phyloP scores from a whole-genome alignment of 2,888 invertebrate species.

The Pyralis farinalis region DNA sequence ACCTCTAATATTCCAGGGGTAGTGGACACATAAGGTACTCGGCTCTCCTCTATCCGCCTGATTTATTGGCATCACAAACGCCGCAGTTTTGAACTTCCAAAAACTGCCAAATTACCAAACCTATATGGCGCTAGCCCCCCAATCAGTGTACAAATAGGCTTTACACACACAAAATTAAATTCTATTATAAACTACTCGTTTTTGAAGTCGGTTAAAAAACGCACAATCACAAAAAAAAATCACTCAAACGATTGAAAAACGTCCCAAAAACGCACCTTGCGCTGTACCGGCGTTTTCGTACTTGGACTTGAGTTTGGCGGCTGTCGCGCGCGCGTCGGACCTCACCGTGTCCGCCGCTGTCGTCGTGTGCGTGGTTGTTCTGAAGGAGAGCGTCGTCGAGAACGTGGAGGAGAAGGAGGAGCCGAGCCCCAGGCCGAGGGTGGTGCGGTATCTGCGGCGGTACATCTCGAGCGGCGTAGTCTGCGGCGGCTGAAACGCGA shows the following conservation, averaged over 20 bases:
- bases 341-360: conserved; percentile 54
- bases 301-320: conserved; percentile 73
- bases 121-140: no score
- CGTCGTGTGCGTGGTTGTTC: conserved; percentile 46
- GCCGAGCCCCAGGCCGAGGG: conserved; percentile 66
- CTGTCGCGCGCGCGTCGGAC: conserved; percentile 69
- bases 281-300: conserved; percentile 73
- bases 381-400: conserved; percentile 63
- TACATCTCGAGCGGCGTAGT: conserved; percentile 52
- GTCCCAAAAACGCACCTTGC: conserved; percentile 58
- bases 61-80: no score
- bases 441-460: conserved; percentile 72
- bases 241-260: conserved; percentile 15
- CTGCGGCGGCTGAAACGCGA: conserved; percentile 47
- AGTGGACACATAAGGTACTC: no score
- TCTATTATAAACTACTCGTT: no score
- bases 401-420: conserved; percentile 66
- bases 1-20: no score
- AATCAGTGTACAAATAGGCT: no score
- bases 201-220: no score
- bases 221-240: no score
- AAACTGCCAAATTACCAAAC: no score
- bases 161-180: no score
- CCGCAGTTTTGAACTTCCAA: no score
- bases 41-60: no score